Conservation (phyloP, 2,888 invertebrate genomes). For the Ypsolopha sequella region DNA sequence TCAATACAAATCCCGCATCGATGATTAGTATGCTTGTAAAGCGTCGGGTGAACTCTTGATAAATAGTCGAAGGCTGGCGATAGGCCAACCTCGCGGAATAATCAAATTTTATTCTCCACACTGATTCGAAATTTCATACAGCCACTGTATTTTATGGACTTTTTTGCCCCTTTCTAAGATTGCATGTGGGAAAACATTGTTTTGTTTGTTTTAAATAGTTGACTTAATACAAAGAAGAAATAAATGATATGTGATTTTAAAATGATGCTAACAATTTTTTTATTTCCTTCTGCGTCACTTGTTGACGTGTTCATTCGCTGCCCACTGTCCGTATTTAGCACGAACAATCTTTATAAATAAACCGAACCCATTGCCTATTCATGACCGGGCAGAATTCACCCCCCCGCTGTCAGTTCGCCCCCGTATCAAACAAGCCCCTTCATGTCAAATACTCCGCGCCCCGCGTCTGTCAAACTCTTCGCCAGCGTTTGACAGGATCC, state of each 20-base stretch:
- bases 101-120: slow-evolving; percentile 62
- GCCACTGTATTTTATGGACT: slow-evolving; percentile 63
- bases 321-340: slow-evolving; percentile 51
- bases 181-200: slow-evolving; percentile 46
- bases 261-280: not conserved
- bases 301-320: slow-evolving; percentile 41
- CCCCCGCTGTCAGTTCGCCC: slow-evolving; percentile 48
- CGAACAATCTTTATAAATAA: slow-evolving; percentile 69
- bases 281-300: not conserved
- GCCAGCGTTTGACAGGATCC: slow-evolving; percentile 70
- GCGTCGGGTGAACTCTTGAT: slow-evolving; percentile 55
- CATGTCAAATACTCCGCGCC: slow-evolving; percentile 71
- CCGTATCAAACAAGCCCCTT: slow-evolving; percentile 71
- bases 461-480: slow-evolving; percentile 72
- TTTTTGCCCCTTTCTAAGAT: slow-evolving; percentile 62
- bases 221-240: slow-evolving; percentile 4
- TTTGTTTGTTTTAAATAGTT: slow-evolving; percentile 55
- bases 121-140: slow-evolving; percentile 32
- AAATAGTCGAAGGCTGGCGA: slow-evolving; percentile 64
- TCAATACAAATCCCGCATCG: slow-evolving; percentile 34
- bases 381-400: slow-evolving; percentile 67
- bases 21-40: slow-evolving; percentile 67
- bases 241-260: not conserved
- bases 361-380: slow-evolving; percentile 70
- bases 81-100: slow-evolving; percentile 69